Evolutionary conservation across 2,113 vertebrate species (phyloP), one percentile per base, ranked within the genome.

Genomic region (Larimichthys crocea): DNA sequence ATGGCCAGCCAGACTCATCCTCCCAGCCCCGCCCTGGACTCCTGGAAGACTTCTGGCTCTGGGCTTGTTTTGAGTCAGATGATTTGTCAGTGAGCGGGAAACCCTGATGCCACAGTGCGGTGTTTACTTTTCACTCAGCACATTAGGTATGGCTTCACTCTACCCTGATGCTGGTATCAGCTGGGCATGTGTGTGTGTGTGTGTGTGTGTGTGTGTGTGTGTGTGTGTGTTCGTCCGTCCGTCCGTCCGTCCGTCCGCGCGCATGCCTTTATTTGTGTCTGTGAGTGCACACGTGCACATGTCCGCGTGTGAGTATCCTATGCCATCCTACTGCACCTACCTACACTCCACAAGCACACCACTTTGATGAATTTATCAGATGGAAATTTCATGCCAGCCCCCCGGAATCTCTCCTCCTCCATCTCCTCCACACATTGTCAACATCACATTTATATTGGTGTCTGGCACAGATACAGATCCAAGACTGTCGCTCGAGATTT

Each of bases 91-190:
- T 78, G 44, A 83, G 80, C 50, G 71, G 82, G 79, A 83, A 83
- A 89, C 93, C 92, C 93, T 72, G 92, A 94, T 93, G 79, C 74
- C 31, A 31, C 56, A 9, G 83, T 1, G 26, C 55, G 1, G 11
- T 94, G 93, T 94, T 95, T 94, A 91, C 92, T 89, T 94, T 94
- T 92, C 91, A 94, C 91, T 93, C 92, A 93, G 86, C 89, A 49
- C 83, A 91, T 95, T 91, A 92, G 91, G 89, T 80, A 89, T 84
- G 91, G 76, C 82, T 79, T 90, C 87, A 86, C 74, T 55, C 57
- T 56, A 48, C 92, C 92, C 88, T 87, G 85, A 94, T 95, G 93
- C 94, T 91, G 94, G 93, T 93, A 93, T 89, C 83, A 89, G 80
- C 83, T 86, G 84, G 75, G 84, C 64, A 40, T 75, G 60, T 80